Evolutionary conservation across 2,797 vertebrate species (phyloP).

Genomic region (Sarcophilus harrisii): DNA sequence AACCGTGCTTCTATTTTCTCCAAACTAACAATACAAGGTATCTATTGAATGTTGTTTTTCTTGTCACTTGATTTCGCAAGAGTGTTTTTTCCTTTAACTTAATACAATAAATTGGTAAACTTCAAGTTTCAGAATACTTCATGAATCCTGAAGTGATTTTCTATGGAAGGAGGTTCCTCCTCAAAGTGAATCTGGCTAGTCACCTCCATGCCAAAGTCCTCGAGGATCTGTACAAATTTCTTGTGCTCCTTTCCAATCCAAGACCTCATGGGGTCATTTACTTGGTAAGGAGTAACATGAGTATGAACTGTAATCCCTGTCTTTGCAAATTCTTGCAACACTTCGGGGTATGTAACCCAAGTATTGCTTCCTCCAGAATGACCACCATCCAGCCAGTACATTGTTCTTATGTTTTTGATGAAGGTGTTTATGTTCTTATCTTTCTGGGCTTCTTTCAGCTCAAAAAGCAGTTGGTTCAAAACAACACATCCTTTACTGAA

Average conservation of each 20-base stretch:
- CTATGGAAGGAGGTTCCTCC: constrained; percentile 91
- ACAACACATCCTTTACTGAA: constrained; percentile 99
- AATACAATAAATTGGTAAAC: constrained; percentile 56
- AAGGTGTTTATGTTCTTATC: constrained; percentile 89
- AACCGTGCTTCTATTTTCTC: constrained; percentile 62
- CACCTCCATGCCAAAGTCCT: constrained; percentile 90
- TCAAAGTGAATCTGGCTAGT: constrained; percentile 93
- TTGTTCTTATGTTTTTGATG: constrained; percentile 88
- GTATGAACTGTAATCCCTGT: constrained; percentile 91
- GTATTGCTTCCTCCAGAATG: constrained; percentile 97
- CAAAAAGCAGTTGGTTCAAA: constrained; percentile 96
- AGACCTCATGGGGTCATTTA: constrained; percentile 94
- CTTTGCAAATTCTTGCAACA: constrained; percentile 90
- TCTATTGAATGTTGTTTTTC: constrained; percentile 57
- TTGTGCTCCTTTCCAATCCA: constrained; percentile 97
- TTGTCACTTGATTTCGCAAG: constrained; percentile 59
- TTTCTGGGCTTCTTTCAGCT: constrained; percentile 90
- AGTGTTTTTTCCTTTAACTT: constrained; percentile 66
- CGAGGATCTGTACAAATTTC: constrained; percentile 91
- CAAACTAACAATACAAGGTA: constrained; percentile 60
- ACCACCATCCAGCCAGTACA: constrained; percentile 98
- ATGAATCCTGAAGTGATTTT: constrained; percentile 97
- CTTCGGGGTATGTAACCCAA: constrained; percentile 93
- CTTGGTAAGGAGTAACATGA: constrained; percentile 98
- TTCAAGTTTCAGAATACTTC: constrained; percentile 86